Evolutionary conservation across 2,888 invertebrate species (phyloP), one percentile per base, ranked within the genome.

Genomic region (Nipponacmea schrenckii): DNA sequence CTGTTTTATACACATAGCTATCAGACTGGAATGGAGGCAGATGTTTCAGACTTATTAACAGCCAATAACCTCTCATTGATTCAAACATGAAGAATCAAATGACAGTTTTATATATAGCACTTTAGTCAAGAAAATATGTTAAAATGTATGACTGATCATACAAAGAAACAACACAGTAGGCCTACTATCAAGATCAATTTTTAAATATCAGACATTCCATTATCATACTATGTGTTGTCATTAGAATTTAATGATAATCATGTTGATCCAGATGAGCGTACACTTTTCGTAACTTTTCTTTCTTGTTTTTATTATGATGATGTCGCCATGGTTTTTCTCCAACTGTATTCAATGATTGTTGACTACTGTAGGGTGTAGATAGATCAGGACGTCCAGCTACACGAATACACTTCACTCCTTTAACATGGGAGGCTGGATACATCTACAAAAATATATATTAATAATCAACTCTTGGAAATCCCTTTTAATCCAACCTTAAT

Each of bases 231-330:
- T n/a, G n/a, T n/a, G n/a, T n/a, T n/a, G 44, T 45, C 24, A 24
- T 15, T 63, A 12, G 8, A 17, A 1, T 24, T 27, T 62, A 26
- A 48, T 64, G 46, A 15, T 71, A 45, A 66, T 69, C 68, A 62
- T 73, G 64, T 46, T 82, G 83, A 89, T 97, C 97, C 69, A 96
- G 91, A 90, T 96, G 93, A 62, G 92, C 91, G 89, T 95, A 96
- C 48, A 95, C 92, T 85, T 94, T 91, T 83, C 97, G 91, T n/a
- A 96, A 89, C 88, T 98, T 98, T 88, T 97, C 96, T 74, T 94
- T 93, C 87, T 96, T 97, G 80, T 95, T 95, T 85, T 94, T 94
- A 87, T 97, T 97, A 46, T 93, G 92, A 87, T 96, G 95, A 88
- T 93, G 94, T 88, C 95, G 95, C 86, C 93, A 92, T 76, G 92